Conservation (phyloP, 1,140 invertebrate genomes). For the Campoletis sonorensis region DNA sequence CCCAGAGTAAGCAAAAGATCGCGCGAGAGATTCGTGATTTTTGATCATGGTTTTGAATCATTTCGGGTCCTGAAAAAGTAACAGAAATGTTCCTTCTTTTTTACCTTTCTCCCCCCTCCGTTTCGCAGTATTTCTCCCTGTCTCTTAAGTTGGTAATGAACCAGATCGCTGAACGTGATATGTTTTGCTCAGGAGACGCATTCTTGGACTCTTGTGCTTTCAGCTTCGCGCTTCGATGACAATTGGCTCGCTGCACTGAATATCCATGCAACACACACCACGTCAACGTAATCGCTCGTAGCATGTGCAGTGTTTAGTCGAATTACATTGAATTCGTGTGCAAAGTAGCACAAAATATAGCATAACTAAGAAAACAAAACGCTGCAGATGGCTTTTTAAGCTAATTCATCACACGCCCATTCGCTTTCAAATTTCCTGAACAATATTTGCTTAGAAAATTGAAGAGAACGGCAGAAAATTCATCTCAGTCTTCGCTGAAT, state of each 20-base stretch:
- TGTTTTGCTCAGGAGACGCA: constrained; percentile 1
- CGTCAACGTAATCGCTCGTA: neutral
- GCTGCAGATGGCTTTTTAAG: neutral
- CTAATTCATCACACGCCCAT: no score
- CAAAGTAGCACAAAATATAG: neutral
- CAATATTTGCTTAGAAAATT: no score
- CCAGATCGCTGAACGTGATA: neutral
- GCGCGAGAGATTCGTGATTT: no score
- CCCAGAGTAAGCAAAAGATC: no score
- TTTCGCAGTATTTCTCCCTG: neutral
- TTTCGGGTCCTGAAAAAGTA: no score
- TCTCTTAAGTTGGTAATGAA: constrained; percentile 1
- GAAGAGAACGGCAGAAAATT: no score
- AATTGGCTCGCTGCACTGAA: neutral
- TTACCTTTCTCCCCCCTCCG: neutral
- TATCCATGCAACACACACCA: neutral
- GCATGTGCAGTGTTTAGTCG: neutral
- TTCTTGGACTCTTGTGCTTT: neutral
- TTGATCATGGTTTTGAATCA: no score
- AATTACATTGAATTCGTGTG: constrained; percentile 1
- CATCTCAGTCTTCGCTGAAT: no score
- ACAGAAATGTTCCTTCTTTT: neutral
- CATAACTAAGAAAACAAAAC: neutral
- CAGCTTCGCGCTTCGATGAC: neutral
- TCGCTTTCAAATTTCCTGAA: no score